A percentile compares a stretch with the other conserved stretches of the same genome.
These are phyloP conservation scores for Melopsittacus undulatus DNA, from an alignment of 2,797 vertebrate species.

Conservation along the genomic window DNA sequence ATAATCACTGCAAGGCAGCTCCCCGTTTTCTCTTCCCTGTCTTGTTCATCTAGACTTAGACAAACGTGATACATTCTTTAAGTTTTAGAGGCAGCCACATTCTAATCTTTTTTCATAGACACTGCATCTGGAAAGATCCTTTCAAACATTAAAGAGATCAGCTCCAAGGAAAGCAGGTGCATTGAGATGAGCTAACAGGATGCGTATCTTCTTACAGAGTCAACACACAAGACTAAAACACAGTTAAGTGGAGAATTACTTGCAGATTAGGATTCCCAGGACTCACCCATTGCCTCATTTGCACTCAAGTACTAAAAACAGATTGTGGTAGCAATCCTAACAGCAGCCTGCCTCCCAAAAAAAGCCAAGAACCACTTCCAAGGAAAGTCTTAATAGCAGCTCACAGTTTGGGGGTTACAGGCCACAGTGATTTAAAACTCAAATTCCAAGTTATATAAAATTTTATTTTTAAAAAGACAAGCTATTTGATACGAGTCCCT, in stretches of 20 bases:
- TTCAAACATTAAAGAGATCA: not conserved
- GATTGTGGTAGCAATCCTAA: not conserved
- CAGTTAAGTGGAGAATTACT: not conserved
- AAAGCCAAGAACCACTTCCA: not conserved
- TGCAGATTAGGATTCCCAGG: not conserved
- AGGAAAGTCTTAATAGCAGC: not conserved
- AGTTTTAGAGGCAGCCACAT: not conserved
- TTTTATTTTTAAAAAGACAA: not conserved
- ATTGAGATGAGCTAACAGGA: not conserved
- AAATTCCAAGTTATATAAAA: not conserved
- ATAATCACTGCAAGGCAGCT: not conserved
- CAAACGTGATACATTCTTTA: not conserved
- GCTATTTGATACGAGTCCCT: not conserved
- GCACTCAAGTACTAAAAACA: constrained; percentile 28
- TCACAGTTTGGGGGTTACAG: not conserved
- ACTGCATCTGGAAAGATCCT: not conserved
- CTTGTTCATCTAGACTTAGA: not conserved
- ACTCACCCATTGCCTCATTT: not conserved
- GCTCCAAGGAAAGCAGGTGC: not conserved
- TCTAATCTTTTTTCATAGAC: not conserved
- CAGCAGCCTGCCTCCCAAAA: not conserved
- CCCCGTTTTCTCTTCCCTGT: not conserved
- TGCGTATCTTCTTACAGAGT: not conserved
- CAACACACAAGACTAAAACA: not conserved
- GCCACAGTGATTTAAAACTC: not conserved